Percentiles rank a stretch among this genome's conserved stretches.
phyloP scores from a whole-genome alignment of 2,797 vertebrate genomes.

The Oreochromis grahami region DNA sequence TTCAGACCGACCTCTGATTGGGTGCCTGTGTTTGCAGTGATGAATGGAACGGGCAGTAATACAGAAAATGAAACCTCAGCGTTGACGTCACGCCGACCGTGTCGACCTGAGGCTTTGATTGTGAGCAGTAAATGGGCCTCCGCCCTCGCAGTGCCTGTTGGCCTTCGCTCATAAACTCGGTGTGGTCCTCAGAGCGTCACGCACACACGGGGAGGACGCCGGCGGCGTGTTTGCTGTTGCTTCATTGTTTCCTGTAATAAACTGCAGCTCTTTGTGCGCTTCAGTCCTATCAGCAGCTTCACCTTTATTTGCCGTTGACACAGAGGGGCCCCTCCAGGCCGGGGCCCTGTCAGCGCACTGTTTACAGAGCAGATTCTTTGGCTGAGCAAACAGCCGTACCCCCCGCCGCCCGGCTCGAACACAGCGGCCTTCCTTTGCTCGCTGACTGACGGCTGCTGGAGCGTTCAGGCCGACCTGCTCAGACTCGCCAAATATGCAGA shows the following conservation, averaged over 20 bases:
- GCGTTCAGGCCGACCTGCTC: neutral
- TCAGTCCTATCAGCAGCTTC: conserved; percentile 41
- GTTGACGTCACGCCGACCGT: fast-evolving
- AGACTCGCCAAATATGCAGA: conserved; percentile 22
- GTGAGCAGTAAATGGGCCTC: neutral
- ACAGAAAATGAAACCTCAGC: neutral
- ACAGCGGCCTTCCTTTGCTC: conserved; percentile 31
- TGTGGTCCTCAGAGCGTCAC: neutral
- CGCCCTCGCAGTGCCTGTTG: neutral
- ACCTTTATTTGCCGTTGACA: conserved; percentile 50
- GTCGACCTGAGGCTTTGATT: neutral
- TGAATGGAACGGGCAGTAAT: fast-evolving
- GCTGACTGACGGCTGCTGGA: conserved; percentile 42
- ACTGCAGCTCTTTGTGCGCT: conserved; percentile 19
- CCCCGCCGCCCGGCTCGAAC: conserved; percentile 22
- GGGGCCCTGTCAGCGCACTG: conserved; percentile 39
- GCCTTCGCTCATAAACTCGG: conserved; percentile 6
- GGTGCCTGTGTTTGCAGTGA: neutral
- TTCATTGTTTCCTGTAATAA: conserved; percentile 57
- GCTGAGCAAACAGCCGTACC: conserved; percentile 49
- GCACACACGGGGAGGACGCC: neutral
- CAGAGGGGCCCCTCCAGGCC: neutral
- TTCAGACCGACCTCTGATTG: neutral
- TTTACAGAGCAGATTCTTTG: conserved; percentile 69
- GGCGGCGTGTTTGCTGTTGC: conserved; percentile 14